A percentile compares a stretch with the other conserved stretches of the same genome.
Evolutionary conservation across 2,113 vertebrate species (phyloP).

Genomic region (Plecturocebus donacophilus): DNA sequence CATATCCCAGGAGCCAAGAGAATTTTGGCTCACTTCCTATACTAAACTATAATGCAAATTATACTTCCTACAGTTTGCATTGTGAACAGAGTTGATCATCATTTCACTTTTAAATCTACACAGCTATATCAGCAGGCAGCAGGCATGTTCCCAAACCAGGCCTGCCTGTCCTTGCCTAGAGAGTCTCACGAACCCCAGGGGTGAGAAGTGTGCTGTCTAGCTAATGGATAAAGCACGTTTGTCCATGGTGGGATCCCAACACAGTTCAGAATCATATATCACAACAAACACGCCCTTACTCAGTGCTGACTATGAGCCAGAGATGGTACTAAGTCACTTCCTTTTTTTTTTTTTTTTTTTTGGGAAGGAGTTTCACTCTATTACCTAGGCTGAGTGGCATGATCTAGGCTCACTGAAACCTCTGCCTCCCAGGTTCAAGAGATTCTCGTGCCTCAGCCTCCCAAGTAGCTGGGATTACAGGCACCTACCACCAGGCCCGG

Average conservation of each 20-base stretch:
- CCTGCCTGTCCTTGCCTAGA: not conserved
- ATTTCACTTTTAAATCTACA: not conserved
- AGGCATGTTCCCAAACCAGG: not conserved
- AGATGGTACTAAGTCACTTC: fast-evolving
- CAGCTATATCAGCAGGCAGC: not conserved
- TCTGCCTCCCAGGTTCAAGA: too few relatives aligned
- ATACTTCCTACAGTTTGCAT: not conserved
- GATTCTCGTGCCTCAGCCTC: too few relatives aligned
- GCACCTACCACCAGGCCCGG: too few relatives aligned
- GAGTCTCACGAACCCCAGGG: fast-evolving
- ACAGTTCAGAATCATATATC: not conserved
- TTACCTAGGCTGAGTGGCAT: too few relatives aligned
- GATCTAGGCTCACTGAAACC: too few relatives aligned
- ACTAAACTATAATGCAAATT: too few relatives aligned
- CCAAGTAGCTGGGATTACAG: too few relatives aligned
- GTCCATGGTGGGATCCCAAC: not conserved
- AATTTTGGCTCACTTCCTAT: not conserved
- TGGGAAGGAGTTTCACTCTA: too few relatives aligned
- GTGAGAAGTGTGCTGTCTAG: not conserved
- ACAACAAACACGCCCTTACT: not conserved
- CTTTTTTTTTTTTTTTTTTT: too few relatives aligned
- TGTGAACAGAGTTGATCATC: not conserved
- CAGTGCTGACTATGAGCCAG: fast-evolving
- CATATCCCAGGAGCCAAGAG: not conserved
- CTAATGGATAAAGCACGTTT: not conserved